phyloP scores from a whole-genome alignment of 1,140 invertebrate species.

The Argopecten irradians region DNA sequence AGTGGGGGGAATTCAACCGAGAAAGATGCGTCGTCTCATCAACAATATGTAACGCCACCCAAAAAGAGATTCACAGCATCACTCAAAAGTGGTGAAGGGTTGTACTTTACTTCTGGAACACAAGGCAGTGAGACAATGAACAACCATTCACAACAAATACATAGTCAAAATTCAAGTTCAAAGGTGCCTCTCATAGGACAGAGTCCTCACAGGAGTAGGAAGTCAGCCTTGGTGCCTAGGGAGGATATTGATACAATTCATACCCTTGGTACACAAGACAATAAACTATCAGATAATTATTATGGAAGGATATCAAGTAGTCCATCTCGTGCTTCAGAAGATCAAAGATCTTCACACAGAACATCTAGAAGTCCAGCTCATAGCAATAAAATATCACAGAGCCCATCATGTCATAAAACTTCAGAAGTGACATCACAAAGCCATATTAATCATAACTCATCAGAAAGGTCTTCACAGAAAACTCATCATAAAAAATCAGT shows the following conservation, averaged over 20 bases:
- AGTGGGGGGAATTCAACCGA: neutral
- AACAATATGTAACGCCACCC: conserved; percentile 39
- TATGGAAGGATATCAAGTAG: no score
- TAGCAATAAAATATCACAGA: neutral
- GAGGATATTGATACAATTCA: neutral
- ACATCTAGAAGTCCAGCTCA: neutral
- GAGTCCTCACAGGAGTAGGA: neutral
- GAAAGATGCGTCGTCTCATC: neutral
- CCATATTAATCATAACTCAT: neutral
- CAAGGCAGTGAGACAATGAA: neutral
- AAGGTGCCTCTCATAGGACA: neutral
- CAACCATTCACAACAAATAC: neutral
- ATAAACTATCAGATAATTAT: neutral
- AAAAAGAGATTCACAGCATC: conserved; percentile 52
- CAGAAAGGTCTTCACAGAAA: neutral
- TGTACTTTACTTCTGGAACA: conserved; percentile 37
- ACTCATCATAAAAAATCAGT: neutral
- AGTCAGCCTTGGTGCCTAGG: neutral
- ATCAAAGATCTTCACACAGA: neutral
- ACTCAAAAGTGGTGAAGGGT: conserved; percentile 45
- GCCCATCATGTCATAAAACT: neutral
- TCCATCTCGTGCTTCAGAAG: neutral
- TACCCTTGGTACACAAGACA: neutral
- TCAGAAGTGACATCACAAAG: neutral
- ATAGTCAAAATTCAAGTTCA: neutral